These are phyloP conservation scores for Ornithoptera priamus DNA, from an alignment of 2,888 invertebrate species.

Conservation along the genomic window DNA sequence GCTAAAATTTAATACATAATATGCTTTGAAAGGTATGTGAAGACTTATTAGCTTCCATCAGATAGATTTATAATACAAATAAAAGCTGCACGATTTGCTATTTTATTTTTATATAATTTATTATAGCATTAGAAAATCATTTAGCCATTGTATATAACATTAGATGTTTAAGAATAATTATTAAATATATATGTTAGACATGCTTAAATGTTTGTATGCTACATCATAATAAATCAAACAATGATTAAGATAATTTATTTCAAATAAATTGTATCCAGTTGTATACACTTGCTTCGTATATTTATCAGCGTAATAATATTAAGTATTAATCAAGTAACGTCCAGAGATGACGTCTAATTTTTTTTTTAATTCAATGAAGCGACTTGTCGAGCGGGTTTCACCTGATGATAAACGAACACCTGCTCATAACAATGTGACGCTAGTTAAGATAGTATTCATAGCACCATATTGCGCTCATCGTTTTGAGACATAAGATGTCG, in stretches of 20 bases:
- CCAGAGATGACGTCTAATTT: too few species aligned
- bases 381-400: too few species aligned
- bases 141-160: conserved; percentile 25
- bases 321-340: too few species aligned
- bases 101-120: not conserved
- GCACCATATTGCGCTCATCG: too few species aligned
- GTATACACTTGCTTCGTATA: not conserved
- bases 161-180: conserved; percentile 6
- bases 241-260: not conserved
- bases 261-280: not conserved
- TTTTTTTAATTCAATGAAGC: too few species aligned
- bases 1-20: not conserved
- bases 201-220: not conserved
- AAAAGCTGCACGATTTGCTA: not conserved
- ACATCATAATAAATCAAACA: not conserved
- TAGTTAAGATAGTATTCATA: too few species aligned
- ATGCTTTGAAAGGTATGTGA: not conserved
- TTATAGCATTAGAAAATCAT: conserved; percentile 1
- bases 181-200: not conserved
- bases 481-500: too few species aligned
- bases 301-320: not conserved
- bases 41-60: not conserved
- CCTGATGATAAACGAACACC: too few species aligned
- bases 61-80: not conserved
- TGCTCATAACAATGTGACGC: too few species aligned